A percentile compares a stretch with the other conserved stretches of the same genome.
Conservation (phyloP, 2,888 invertebrate genomes). For the Apodemia mormo region DNA sequence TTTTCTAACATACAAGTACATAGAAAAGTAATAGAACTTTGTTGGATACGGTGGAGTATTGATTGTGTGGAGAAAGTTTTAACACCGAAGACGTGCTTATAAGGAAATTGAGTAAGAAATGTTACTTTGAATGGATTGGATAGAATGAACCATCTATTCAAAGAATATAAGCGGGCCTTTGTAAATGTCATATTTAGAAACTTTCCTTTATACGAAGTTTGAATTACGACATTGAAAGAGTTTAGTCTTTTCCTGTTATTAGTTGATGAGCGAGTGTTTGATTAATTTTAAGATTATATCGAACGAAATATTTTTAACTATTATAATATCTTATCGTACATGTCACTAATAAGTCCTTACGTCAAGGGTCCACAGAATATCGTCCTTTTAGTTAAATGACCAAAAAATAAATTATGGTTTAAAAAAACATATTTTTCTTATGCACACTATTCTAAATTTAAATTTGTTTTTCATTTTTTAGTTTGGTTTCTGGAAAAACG, state of each 20-base stretch:
- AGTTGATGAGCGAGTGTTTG: not conserved
- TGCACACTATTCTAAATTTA: no score
- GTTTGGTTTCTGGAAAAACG: no score
- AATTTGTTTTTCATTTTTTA: no score
- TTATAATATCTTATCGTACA: no score
- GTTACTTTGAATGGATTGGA: not conserved
- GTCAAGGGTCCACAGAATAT: no score
- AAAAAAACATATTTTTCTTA: no score
- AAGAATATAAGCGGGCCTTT: not conserved
- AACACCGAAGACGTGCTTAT: constrained; percentile 2
- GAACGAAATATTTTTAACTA: not conserved
- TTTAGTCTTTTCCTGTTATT: not conserved
- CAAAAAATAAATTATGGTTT: no score
- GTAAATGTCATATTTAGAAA: not conserved
- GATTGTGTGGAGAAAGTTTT: constrained; percentile 9
- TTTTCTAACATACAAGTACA: not conserved
- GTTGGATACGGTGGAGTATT: not conserved
- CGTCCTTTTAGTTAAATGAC: no score
- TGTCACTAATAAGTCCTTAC: no score
- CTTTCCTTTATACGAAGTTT: not conserved
- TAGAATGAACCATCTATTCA: not conserved
- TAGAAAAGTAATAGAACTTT: not conserved
- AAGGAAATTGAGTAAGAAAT: not conserved
- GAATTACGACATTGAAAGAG: not conserved
- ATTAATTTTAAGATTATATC: not conserved